Conservation (phyloP, 1,140 invertebrate species). For the Melitaea cinxia region DNA sequence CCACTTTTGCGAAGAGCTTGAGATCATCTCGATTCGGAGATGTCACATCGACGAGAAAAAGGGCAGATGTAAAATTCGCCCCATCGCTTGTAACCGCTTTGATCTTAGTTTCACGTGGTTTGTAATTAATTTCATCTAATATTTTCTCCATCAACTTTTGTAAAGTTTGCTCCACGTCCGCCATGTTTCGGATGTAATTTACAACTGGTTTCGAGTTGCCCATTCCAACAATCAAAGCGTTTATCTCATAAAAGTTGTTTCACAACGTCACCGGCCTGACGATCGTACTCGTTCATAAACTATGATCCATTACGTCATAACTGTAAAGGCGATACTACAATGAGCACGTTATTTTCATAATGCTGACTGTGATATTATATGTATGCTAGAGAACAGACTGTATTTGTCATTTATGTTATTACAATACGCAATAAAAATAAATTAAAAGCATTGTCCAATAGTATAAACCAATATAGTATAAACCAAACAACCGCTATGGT, state of each 20-base stretch:
- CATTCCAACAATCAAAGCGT: conserved; percentile 12
- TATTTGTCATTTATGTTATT: no score
- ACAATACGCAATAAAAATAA: no score
- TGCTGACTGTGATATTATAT: no score
- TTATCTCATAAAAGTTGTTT: conserved; percentile 8
- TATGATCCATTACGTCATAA: background rate
- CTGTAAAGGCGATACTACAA: background rate
- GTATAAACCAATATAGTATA: no score
- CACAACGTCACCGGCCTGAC: background rate
- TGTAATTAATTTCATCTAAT: conserved; percentile 36
- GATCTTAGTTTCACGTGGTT: conserved; percentile 34
- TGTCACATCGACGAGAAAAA: conserved; percentile 41
- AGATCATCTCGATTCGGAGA: conserved; percentile 41
- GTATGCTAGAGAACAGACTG: no score
- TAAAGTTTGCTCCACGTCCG: conserved; percentile 44
- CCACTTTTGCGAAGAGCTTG: conserved; percentile 64
- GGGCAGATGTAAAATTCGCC: conserved; percentile 53
- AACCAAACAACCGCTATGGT: no score
- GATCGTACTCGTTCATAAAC: background rate
- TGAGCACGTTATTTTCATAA: no score
- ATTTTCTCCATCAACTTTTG: conserved; percentile 45
- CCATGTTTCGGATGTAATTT: conserved; percentile 38
- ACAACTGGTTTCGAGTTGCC: conserved; percentile 27
- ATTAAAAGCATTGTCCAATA: no score
- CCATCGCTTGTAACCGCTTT: conserved; percentile 44